phyloP scores from a whole-genome alignment of 1,140 invertebrate genomes.

The Mya arenaria region DNA sequence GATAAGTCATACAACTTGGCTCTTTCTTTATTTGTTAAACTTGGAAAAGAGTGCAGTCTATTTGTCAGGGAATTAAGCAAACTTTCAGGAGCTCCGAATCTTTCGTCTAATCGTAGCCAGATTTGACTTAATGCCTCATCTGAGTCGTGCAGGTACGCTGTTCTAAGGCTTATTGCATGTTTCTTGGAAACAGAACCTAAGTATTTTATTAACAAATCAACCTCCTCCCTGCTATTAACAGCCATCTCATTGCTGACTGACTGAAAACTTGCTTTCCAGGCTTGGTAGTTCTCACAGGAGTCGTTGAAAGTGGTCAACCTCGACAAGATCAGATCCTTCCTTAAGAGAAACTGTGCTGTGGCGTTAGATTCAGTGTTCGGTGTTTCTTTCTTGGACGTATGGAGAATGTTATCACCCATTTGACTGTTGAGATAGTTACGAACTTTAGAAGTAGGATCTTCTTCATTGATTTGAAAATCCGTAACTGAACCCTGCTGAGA shows the following conservation, averaged over 20 bases:
- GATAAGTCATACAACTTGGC: neutral
- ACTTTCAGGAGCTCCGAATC: slow-evolving; percentile 5
- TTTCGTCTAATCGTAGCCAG: slow-evolving; percentile 10
- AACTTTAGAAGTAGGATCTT: neutral
- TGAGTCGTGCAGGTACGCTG: neutral
- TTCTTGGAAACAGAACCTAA: slow-evolving; percentile 17
- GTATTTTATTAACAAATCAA: slow-evolving; percentile 15
- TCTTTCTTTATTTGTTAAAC: neutral
- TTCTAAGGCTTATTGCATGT: slow-evolving; percentile 11
- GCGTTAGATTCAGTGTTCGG: neutral
- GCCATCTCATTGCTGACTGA: neutral
- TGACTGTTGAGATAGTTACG: neutral
- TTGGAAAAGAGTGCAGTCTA: neutral
- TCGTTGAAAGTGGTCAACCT: slow-evolving; percentile 9
- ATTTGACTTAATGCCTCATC: neutral
- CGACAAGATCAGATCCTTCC: slow-evolving; percentile 15
- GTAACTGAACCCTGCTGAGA: slow-evolving; percentile 1
- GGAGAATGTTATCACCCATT: no score
- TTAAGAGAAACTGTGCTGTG: slow-evolving; percentile 11
- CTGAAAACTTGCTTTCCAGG: slow-evolving; percentile 18
- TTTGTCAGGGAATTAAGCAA: neutral
- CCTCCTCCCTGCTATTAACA: neutral
- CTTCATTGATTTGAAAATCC: neutral
- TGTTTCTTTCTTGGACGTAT: neutral
- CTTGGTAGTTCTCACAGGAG: neutral